Conservation (phyloP, 2,113 vertebrate genomes). For the Arvicanthis niloticus region DNA sequence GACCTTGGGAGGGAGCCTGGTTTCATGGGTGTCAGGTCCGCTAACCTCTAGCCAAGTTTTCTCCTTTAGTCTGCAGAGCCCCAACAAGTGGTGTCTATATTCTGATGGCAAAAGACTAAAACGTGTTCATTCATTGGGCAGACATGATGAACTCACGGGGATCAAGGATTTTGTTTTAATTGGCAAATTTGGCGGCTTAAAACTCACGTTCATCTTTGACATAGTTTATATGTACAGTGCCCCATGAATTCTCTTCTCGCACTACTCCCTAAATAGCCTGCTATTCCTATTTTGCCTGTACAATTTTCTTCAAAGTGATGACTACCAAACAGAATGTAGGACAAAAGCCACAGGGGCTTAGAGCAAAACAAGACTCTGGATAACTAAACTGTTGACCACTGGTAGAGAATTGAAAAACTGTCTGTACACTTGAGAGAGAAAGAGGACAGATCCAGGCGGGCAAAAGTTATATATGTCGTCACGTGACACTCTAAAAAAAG, state of each 20-base stretch:
- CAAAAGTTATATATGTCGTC: not conserved
- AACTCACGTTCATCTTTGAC: not conserved
- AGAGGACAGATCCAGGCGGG: not conserved
- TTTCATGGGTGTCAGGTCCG: not conserved
- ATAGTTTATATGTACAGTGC: not conserved
- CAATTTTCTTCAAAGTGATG: not conserved
- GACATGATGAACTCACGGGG: conserved; percentile 51
- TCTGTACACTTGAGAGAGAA: not conserved
- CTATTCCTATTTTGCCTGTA: not conserved
- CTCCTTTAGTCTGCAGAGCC: not conserved
- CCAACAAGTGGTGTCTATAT: not conserved
- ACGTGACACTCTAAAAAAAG: not conserved
- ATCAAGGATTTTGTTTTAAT: conserved; percentile 44
- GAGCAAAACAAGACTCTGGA: not conserved
- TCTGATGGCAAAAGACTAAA: conserved; percentile 45
- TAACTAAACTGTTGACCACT: not conserved
- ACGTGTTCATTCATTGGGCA: conserved; percentile 29
- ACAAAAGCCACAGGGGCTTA: not conserved
- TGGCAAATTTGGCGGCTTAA: conserved; percentile 21
- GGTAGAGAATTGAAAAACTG: not conserved
- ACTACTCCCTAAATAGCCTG: not conserved
- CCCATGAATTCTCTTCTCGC: not conserved
- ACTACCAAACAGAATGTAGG: not conserved
- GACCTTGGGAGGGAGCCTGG: not conserved
- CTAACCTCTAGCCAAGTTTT: not conserved